phyloP scores from a whole-genome alignment of 92 coral and sea anemone species.

The Chrysogorgia sp. region DNA sequence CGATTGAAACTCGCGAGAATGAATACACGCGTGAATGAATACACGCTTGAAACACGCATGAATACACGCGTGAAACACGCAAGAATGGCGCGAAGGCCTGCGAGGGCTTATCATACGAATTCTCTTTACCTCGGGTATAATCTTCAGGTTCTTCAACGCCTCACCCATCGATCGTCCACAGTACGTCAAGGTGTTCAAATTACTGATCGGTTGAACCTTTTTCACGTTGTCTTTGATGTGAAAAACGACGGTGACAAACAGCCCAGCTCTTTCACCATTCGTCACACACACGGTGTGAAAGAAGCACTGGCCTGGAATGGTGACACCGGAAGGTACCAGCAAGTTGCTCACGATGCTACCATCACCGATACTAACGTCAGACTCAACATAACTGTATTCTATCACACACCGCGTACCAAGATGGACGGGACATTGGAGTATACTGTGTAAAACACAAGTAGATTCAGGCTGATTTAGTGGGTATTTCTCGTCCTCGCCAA shows the following conservation, averaged over 20 bases:
- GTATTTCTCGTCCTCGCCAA: not conserved
- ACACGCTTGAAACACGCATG: too few relatives aligned
- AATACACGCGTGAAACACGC: too few relatives aligned
- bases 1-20: too few relatives aligned
- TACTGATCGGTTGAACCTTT: slow-evolving; percentile 52
- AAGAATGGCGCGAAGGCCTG: too few relatives aligned
- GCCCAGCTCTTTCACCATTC: slow-evolving; percentile 55
- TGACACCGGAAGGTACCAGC: slow-evolving; percentile 68
- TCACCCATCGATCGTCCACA: slow-evolving; percentile 75
- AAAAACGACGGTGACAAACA: slow-evolving; percentile 91
- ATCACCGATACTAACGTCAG: slow-evolving; percentile 67
- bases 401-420: slow-evolving; percentile 74
- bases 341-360: slow-evolving; percentile 82
- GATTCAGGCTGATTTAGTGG: slow-evolving; percentile 42
- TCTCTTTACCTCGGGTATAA: slow-evolving; percentile 59
- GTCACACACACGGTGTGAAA: slow-evolving; percentile 82
- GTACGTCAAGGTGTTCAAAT: slow-evolving; percentile 68
- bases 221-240: slow-evolving; percentile 81
- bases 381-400: slow-evolving; percentile 79
- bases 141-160: slow-evolving; percentile 57
- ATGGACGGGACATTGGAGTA: slow-evolving; percentile 57
- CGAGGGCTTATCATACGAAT: not conserved
- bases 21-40: too few relatives aligned
- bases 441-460: slow-evolving; percentile 78
- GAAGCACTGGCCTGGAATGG: slow-evolving; percentile 69